phyloP scores from a whole-genome alignment of 2,113 vertebrate genomes.

The Pseudorasbora parva region DNA sequence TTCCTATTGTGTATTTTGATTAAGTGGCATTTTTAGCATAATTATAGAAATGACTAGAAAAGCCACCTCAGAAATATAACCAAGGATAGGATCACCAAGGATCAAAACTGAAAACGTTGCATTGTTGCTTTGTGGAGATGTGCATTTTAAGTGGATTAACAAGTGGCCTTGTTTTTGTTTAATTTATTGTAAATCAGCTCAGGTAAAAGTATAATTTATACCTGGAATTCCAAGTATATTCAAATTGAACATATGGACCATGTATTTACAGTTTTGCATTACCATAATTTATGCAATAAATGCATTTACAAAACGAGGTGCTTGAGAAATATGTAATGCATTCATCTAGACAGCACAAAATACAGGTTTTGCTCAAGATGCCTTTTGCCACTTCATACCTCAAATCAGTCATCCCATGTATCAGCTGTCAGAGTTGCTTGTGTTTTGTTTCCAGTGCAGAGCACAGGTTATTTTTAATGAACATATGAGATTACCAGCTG shows the following conservation, averaged over 20 bases:
- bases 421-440: constrained; percentile 10
- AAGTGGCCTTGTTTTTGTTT: not conserved
- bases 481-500: constrained; percentile 32
- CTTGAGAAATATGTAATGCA: not conserved
- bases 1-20: not conserved
- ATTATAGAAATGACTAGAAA: not conserved
- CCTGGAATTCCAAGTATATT: not conserved
- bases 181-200: not conserved
- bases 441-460: not conserved
- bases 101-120: not conserved
- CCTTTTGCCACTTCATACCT: constrained; percentile 2
- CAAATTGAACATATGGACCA: not conserved
- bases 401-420: constrained; percentile 4
- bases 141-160: not conserved
- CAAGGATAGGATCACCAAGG: not conserved
- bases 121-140: not conserved
- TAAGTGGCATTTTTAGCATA: not conserved
- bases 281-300: constrained; percentile 14
- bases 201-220: not conserved
- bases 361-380: constrained; percentile 10
- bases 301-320: not conserved
- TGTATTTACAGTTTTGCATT: constrained; percentile 1
- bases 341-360: not conserved
- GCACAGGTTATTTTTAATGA: constrained; percentile 36
- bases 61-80: not conserved